phyloP scores from a whole-genome alignment of 2,797 vertebrate species.

The Danio jaintianensis region DNA sequence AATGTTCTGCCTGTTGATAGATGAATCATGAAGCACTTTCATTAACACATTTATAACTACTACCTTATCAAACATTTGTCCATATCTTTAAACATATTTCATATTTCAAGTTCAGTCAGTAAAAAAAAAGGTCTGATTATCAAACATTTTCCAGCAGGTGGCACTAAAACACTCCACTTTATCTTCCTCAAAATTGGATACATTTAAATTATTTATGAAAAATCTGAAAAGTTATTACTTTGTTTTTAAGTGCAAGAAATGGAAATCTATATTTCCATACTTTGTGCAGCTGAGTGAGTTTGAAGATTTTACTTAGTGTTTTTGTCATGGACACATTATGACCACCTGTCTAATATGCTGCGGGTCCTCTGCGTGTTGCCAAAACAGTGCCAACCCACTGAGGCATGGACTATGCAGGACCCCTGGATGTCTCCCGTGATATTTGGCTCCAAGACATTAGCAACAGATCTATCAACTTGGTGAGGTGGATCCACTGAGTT shows the following conservation, averaged over 20 bases:
- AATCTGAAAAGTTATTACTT: background rate
- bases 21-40: background rate
- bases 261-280: background rate
- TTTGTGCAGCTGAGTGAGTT: background rate
- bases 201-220: background rate
- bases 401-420: too few species aligned
- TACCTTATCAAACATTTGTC: background rate
- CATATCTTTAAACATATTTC: background rate
- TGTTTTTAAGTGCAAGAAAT: background rate
- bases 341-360: too few species aligned
- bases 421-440: too few species aligned
- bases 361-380: too few species aligned
- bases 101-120: background rate
- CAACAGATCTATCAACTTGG: too few species aligned
- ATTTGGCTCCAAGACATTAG: too few species aligned
- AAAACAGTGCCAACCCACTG: too few species aligned
- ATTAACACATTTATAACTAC: conserved; percentile 26
- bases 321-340: too few species aligned
- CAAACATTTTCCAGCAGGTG: conserved; percentile 40
- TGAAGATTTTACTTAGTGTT: background rate
- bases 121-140: background rate
- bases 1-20: background rate
- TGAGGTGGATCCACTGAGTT: too few species aligned
- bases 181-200: background rate
- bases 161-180: conserved; percentile 17